Percentiles rank a stretch among this genome's conserved stretches.
phyloP scores from a whole-genome alignment of 2,797 vertebrate genomes.

The Aldrovandia affinis region DNA sequence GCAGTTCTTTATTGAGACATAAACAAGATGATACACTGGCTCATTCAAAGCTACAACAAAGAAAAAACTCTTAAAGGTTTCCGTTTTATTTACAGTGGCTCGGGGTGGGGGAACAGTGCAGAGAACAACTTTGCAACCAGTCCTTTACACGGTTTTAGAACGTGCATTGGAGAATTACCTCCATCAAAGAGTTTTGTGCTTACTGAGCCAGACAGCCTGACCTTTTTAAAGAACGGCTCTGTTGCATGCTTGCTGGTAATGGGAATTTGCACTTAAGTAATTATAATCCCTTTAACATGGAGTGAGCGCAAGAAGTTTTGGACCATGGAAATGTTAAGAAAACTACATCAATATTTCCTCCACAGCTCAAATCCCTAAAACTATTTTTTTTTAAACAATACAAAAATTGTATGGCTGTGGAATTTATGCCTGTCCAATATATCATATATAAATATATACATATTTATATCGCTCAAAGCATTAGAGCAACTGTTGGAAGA shows the following conservation, averaged over 20 bases:
- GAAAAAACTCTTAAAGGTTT: no score
- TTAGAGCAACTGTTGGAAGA: neutral
- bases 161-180: conserved; percentile 27
- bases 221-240: conserved; percentile 52
- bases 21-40: neutral
- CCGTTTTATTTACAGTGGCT: no score
- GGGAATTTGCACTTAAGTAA: conserved; percentile 46
- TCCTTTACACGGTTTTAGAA: no score
- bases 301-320: neutral
- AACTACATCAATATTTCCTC: neutral
- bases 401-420: neutral
- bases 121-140: no score
- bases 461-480: neutral
- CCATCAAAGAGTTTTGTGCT: conserved; percentile 39
- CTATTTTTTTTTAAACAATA: no score
- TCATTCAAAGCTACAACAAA: neutral
- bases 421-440: neutral
- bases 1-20: no score
- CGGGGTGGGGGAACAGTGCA: no score
- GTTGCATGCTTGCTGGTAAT: conserved; percentile 33
- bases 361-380: neutral
- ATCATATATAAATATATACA: no score
- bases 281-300: conserved; percentile 53
- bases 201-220: conserved; percentile 46
- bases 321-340: neutral